Evolutionary conservation across 2,888 invertebrate species (phyloP).

Genomic region (Eupithecia dodoneata): DNA sequence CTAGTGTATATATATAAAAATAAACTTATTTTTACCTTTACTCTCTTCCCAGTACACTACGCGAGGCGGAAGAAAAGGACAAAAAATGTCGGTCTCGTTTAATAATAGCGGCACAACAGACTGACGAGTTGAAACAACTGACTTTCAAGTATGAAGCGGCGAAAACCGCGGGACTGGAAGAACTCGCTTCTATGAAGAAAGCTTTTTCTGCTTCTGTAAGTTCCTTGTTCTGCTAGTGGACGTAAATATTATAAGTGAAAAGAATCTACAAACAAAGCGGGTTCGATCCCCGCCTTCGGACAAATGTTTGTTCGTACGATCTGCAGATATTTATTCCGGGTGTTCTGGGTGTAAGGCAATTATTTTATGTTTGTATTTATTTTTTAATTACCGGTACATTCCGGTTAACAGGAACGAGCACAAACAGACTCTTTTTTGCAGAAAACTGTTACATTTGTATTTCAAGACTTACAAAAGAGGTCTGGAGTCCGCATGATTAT

Average conservation of each 20-base stretch:
- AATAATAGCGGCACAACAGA: slow-evolving; percentile 53
- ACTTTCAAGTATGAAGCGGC: slow-evolving; percentile 57
- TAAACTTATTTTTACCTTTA: neutral
- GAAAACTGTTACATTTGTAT: too few relatives aligned
- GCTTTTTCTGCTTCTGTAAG: slow-evolving; percentile 20
- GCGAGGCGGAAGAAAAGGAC: slow-evolving; percentile 68
- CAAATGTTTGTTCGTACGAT: neutral
- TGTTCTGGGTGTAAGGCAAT: too few relatives aligned
- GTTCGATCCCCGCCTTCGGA: neutral
- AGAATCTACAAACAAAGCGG: neutral
- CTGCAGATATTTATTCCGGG: neutral
- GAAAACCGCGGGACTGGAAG: slow-evolving; percentile 52
- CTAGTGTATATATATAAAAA: neutral
- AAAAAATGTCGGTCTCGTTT: slow-evolving; percentile 56
- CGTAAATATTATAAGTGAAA: neutral
- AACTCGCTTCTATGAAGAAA: slow-evolving; percentile 46
- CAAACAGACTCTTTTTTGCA: too few relatives aligned
- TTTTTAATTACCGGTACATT: too few relatives aligned
- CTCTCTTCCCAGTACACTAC: slow-evolving; percentile 54
- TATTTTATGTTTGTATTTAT: neutral
- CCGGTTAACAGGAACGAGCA: too few relatives aligned
- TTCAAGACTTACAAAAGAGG: too few relatives aligned
- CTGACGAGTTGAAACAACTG: slow-evolving; percentile 57
- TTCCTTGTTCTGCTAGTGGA: neutral
- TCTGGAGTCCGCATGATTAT: too few relatives aligned